These are phyloP conservation scores for Ganaspis sp. DNA, from an alignment of 1,140 invertebrate species.

Conservation along the genomic window DNA sequence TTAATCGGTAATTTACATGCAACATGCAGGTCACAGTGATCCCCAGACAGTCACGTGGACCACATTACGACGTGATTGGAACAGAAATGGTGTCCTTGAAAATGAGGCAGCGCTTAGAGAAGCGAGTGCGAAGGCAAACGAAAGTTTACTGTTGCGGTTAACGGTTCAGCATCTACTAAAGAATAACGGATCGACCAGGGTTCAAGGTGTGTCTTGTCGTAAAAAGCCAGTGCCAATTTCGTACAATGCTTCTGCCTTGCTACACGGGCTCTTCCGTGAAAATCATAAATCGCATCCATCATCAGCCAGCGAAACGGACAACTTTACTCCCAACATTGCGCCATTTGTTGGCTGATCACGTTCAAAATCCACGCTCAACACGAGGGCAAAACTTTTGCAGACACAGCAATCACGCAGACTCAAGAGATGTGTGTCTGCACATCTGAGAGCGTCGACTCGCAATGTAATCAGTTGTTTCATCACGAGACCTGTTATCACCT, in stretches of 20 bases:
- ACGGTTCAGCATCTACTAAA: conserved; percentile 14
- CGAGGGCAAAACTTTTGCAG: neutral
- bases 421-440: too few species aligned
- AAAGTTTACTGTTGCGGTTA: conserved; percentile 27
- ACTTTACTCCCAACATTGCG: conserved; percentile 26
- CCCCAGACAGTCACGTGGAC: neutral
- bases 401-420: neutral
- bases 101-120: neutral
- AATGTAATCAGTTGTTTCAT: neutral
- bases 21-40: neutral
- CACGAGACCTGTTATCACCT: neutral
- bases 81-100: conserved; percentile 21
- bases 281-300: conserved; percentile 46
- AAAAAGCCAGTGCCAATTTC: conserved; percentile 38
- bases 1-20: neutral
- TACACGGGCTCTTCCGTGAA: conserved; percentile 4
- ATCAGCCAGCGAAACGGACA: conserved; percentile 33
- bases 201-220: conserved; percentile 28
- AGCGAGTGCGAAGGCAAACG: conserved; percentile 14
- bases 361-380: neutral
- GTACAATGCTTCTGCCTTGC: conserved; percentile 26
- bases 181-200: conserved; percentile 7
- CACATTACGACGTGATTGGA: neutral
- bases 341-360: conserved; percentile 10
- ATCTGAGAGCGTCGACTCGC: neutral